Evolutionary conservation across 2,888 invertebrate genomes (phyloP).

Genomic region (Geotrupes spiniger): DNA sequence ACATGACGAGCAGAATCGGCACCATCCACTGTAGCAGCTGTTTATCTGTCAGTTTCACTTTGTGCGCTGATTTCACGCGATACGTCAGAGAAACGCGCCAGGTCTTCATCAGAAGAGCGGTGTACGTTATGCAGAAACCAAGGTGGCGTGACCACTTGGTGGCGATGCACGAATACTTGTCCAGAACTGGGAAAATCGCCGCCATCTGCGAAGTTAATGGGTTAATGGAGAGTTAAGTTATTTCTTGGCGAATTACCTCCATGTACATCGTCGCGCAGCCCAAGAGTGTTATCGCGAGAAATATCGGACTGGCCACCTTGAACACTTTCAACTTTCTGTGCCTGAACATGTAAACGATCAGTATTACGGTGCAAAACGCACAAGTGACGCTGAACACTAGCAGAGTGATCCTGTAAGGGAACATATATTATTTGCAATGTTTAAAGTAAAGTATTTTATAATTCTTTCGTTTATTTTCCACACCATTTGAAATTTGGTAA

Average conservation of each 20-base stretch:
- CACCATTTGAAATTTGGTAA: too few relatives aligned
- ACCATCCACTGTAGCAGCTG: slow-evolving; percentile 91
- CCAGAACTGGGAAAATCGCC: slow-evolving; percentile 84
- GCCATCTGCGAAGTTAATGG: too few relatives aligned
- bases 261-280: slow-evolving; percentile 92
- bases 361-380: slow-evolving; percentile 70
- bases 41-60: slow-evolving; percentile 88
- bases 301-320: slow-evolving; percentile 90
- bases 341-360: slow-evolving; percentile 78
- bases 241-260: slow-evolving; percentile 68
- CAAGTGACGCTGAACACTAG: slow-evolving; percentile 78
- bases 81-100: slow-evolving; percentile 93
- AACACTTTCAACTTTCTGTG: slow-evolving; percentile 85
- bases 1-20: slow-evolving; percentile 84
- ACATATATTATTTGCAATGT: too few relatives aligned
- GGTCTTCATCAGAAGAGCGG: slow-evolving; percentile 89
- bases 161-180: slow-evolving; percentile 80
- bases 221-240: too few relatives aligned
- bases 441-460: too few relatives aligned
- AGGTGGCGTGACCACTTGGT: slow-evolving; percentile 92
- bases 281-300: slow-evolving; percentile 82
- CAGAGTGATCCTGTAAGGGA: slow-evolving; percentile 79
- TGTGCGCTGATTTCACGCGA: slow-evolving; percentile 90
- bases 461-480: too few relatives aligned
- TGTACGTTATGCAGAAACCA: slow-evolving; percentile 91